Evolutionary conservation across 2,888 invertebrate genomes (phyloP).

Genomic region (Coenonympha arcania): DNA sequence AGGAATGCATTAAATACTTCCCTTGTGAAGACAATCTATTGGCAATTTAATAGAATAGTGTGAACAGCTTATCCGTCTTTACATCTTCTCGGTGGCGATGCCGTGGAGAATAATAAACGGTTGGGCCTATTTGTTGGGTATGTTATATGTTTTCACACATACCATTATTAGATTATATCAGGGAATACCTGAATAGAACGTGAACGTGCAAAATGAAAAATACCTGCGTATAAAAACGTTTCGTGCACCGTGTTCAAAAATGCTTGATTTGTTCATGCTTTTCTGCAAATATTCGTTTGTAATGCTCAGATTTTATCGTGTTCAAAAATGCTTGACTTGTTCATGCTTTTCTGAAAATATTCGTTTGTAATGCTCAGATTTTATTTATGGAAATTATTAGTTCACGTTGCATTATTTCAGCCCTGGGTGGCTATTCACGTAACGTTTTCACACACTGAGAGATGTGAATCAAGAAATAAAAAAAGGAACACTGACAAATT

Average conservation of each 20-base stretch:
- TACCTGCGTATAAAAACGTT: neutral
- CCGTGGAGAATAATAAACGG: conserved; percentile 18
- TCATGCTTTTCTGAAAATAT: neutral
- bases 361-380: neutral
- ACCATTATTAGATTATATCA: conserved; percentile 6
- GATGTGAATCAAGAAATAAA: too few relatives aligned
- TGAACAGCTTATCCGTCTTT: conserved; percentile 23
- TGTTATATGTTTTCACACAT: conserved; percentile 3
- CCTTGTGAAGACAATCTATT: conserved; percentile 26
- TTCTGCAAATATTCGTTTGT: neutral
- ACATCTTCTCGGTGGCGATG: conserved; percentile 18
- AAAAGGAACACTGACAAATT: too few relatives aligned
- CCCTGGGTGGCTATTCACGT: too few relatives aligned
- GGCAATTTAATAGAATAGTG: conserved; percentile 25
- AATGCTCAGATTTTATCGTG: neutral
- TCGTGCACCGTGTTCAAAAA: neutral
- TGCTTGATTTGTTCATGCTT: too few relatives aligned
- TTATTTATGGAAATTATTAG: too few relatives aligned
- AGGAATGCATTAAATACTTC: conserved; percentile 40
- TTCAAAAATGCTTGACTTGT: too few relatives aligned
- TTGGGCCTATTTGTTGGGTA: neutral
- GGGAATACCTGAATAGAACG: neutral
- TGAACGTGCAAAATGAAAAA: neutral
- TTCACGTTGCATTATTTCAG: too few relatives aligned
- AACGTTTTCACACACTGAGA: too few relatives aligned